A percentile compares a stretch with the other conserved stretches of the same genome.
Conservation (phyloP, 2,113 vertebrate genomes). For the Takifugu flavidus region DNA sequence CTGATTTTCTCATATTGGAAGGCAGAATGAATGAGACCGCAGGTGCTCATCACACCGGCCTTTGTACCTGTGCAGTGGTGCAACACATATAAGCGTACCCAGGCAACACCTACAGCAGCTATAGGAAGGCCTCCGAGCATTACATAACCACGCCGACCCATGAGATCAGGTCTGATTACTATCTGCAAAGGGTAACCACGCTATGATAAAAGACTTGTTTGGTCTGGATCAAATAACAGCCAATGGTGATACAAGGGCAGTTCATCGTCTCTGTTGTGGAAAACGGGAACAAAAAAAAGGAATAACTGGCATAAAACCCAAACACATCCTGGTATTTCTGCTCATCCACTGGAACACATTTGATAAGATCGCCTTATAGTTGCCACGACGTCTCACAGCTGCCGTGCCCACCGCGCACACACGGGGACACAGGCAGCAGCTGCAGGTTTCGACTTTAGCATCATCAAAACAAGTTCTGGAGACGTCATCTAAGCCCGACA, state of each 20-base stretch:
- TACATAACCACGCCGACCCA: conserved; percentile 12
- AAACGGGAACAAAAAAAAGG: conserved; percentile 1
- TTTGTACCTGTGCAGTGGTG: background rate
- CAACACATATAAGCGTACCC: background rate
- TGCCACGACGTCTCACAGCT: conserved; percentile 25
- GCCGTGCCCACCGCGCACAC: conserved; percentile 1
- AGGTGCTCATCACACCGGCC: background rate
- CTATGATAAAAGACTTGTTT: conserved; percentile 8
- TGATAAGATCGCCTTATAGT: conserved; percentile 45
- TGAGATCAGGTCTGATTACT: conserved; percentile 14
- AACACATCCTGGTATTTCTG: conserved; percentile 45
- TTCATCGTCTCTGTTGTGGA: background rate
- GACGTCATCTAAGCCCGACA: too few relatives aligned
- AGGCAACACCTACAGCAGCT: background rate
- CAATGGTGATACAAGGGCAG: conserved; percentile 6
- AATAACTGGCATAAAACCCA: conserved; percentile 31
- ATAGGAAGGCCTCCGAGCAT: conserved; percentile 7
- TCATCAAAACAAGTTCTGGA: too few relatives aligned
- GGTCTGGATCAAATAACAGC: conserved; percentile 9
- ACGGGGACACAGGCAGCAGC: background rate
- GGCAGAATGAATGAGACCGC: background rate
- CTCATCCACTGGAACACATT: conserved; percentile 17
- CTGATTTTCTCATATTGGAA: too few relatives aligned
- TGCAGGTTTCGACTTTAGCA: background rate
- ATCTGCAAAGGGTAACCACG: conserved; percentile 6